A percentile compares a stretch with the other conserved stretches of the same genome.
phyloP scores from a whole-genome alignment of 2,888 invertebrate species.

The Folsomia candida region DNA sequence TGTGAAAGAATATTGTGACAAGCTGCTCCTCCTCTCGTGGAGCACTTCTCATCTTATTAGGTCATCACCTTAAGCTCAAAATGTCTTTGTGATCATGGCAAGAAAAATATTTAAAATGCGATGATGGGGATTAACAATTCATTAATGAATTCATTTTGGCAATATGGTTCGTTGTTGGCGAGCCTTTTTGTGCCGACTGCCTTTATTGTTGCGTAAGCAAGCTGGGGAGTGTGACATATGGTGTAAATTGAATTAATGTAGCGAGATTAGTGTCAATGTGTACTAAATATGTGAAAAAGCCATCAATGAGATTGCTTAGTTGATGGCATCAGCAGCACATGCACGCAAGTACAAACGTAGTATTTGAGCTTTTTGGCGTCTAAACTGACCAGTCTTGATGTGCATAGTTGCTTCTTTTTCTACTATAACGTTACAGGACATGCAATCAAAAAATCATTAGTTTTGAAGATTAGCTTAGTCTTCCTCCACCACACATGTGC shows the following conservation, averaged over 20 bases:
- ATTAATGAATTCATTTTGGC: not conserved
- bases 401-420: too few species aligned
- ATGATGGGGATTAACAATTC: not conserved
- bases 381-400: too few species aligned
- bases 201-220: not conserved
- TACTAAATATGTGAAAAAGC: too few species aligned
- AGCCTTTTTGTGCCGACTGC: too few species aligned
- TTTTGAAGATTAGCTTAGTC: not conserved
- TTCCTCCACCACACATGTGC: not conserved
- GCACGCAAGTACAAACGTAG: too few species aligned
- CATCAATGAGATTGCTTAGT: too few species aligned
- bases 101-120: not conserved
- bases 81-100: not conserved
- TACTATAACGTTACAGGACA: too few species aligned
- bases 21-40: not conserved
- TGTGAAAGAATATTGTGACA: not conserved
- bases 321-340: too few species aligned
- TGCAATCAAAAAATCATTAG: not conserved
- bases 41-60: not conserved
- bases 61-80: not conserved
- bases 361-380: too few species aligned
- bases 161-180: not conserved
- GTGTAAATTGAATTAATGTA: not conserved
- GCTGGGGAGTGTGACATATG: not conserved
- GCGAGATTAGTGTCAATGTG: not conserved